These are phyloP conservation scores for Clepsis dumicolana DNA, from an alignment of 2,888 invertebrate genomes.

Conservation along the genomic window DNA sequence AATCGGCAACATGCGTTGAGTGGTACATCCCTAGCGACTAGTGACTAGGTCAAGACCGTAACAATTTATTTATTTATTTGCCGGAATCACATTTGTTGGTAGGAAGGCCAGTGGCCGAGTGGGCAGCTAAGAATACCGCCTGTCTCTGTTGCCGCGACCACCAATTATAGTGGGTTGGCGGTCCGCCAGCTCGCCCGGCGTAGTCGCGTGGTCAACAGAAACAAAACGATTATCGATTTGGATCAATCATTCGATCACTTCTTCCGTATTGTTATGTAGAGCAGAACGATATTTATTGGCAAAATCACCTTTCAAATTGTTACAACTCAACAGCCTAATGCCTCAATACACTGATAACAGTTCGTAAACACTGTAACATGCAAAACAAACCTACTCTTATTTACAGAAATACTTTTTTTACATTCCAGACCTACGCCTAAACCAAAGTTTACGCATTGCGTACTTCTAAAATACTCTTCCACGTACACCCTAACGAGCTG, in stretches of 20 bases:
- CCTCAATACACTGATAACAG: neutral
- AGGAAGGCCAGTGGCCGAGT: constrained; percentile 83
- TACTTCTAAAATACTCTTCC: neutral
- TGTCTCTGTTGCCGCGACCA: constrained; percentile 88
- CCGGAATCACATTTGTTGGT: constrained; percentile 61
- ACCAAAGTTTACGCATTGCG: neutral
- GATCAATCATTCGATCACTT: constrained; percentile 66
- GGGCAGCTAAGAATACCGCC: constrained; percentile 89
- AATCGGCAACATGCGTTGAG: constrained; percentile 50
- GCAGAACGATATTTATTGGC: constrained; percentile 23
- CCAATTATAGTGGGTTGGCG: constrained; percentile 96
- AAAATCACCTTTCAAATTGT: constrained; percentile 20
- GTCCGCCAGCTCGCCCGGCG: constrained; percentile 87
- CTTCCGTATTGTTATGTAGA: constrained; percentile 45
- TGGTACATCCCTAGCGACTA: constrained; percentile 55
- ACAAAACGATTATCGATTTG: constrained; percentile 71
- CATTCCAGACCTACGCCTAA: neutral
- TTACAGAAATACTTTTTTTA: neutral
- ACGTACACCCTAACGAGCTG: neutral
- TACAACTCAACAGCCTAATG: neutral
- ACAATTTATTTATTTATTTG: constrained; percentile 65
- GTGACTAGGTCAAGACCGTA: constrained; percentile 80
- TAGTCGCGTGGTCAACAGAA: constrained; percentile 70
- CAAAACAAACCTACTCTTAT: neutral
- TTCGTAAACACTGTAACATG: no score